phyloP scores from a whole-genome alignment of 2,888 invertebrate genomes.

The Ectemnius continuus region DNA sequence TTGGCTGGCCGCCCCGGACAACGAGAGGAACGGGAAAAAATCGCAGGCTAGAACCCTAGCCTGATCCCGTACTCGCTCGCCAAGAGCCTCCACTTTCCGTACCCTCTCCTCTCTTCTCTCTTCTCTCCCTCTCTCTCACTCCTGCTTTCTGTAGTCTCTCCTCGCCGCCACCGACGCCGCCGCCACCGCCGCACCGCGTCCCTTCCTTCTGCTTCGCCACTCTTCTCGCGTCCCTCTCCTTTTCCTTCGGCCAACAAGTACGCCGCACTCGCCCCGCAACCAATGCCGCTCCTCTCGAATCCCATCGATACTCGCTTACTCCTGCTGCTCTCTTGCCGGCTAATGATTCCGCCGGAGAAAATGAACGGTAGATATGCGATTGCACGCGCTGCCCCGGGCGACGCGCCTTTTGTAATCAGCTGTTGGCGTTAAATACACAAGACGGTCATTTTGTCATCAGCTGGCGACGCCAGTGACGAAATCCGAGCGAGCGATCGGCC shows the following conservation, averaged over 20 bases:
- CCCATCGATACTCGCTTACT: not conserved
- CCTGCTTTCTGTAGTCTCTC: too few relatives aligned
- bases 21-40: constrained; percentile 64
- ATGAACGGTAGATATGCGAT: too few relatives aligned
- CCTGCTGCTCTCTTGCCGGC: too few relatives aligned
- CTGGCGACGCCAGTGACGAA: constrained; percentile 59
- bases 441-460: constrained; percentile 55
- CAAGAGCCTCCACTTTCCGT: constrained; percentile 58
- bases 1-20: constrained; percentile 73
- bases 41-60: constrained; percentile 57
- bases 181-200: constrained; percentile 18
- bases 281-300: not conserved
- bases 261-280: constrained; percentile 13
- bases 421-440: constrained; percentile 46
- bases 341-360: too few relatives aligned
- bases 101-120: constrained; percentile 31
- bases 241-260: constrained; percentile 25
- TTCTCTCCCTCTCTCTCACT: constrained; percentile 34
- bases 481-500: constrained; percentile 42
- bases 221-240: constrained; percentile 45
- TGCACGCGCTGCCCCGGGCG: too few relatives aligned
- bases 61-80: constrained; percentile 53
- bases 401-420: constrained; percentile 48
- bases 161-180: too few relatives aligned
- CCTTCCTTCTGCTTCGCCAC: constrained; percentile 47